Conservation (phyloP, 2,113 vertebrate genomes). For the Prinia subflava region DNA sequence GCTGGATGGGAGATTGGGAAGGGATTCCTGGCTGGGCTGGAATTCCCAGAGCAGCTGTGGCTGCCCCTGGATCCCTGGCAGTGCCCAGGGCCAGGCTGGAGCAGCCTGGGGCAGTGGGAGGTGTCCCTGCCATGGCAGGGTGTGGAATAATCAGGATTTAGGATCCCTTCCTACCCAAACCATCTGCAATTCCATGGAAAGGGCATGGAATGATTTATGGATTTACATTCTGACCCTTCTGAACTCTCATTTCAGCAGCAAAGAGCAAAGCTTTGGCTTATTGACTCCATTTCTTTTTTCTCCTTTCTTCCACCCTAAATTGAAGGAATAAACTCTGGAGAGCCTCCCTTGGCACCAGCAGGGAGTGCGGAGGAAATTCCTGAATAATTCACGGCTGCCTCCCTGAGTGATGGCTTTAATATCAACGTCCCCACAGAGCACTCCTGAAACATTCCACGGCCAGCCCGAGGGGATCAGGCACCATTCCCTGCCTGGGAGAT, state of each 20-base stretch:
- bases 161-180: too few species aligned
- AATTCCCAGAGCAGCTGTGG: too few species aligned
- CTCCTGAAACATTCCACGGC: background rate
- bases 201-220: background rate
- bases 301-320: background rate
- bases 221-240: background rate
- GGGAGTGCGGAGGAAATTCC: background rate
- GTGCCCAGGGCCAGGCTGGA: background rate
- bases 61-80: background rate
- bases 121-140: too few species aligned
- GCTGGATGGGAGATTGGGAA: too few species aligned
- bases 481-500: too few species aligned
- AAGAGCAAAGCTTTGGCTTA: background rate
- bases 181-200: too few species aligned
- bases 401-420: background rate
- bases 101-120: background rate
- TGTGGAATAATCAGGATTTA: too few species aligned
- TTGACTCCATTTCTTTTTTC: background rate
- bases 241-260: background rate
- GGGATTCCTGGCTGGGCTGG: too few species aligned
- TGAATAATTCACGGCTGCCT: background rate
- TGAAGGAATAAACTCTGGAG: background rate
- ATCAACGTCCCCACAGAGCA: background rate
- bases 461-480: too few species aligned
- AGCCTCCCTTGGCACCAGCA: background rate